A percentile compares a stretch with the other conserved stretches of the same genome.
These are phyloP conservation scores for Antennarius striatus DNA, from an alignment of 2,113 vertebrate species.

Conservation along the genomic window DNA sequence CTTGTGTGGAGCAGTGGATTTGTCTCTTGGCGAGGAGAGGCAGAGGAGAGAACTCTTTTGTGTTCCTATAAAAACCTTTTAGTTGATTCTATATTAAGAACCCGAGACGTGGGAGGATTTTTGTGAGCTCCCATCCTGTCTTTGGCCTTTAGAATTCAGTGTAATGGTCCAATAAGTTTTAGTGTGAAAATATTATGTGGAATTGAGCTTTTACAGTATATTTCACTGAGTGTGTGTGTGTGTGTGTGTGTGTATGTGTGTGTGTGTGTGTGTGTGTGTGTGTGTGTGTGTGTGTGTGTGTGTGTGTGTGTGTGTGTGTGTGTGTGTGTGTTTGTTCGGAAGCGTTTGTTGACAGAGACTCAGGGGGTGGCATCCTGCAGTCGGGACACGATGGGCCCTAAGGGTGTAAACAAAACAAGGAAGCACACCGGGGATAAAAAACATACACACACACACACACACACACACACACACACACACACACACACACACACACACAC, in stretches of 20 bases:
- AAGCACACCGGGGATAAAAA: slow-evolving; percentile 68
- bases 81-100: slow-evolving; percentile 54
- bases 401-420: slow-evolving; percentile 78
- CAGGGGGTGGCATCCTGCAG: slow-evolving; percentile 74
- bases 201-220: slow-evolving; percentile 1
- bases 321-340: slow-evolving; percentile 58
- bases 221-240: slow-evolving; percentile 5
- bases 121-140: slow-evolving; percentile 49
- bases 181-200: slow-evolving; percentile 12
- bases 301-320: slow-evolving; percentile 3
- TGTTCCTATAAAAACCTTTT: slow-evolving; percentile 53
- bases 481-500: slow-evolving; percentile 15
- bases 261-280: not conserved
- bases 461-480: slow-evolving; percentile 18
- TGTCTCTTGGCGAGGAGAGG: slow-evolving; percentile 34
- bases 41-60: slow-evolving; percentile 12
- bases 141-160: slow-evolving; percentile 33
- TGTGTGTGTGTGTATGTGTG: slow-evolving; percentile 4
- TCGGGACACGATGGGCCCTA: slow-evolving; percentile 65
- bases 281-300: slow-evolving; percentile 7
- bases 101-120: slow-evolving; percentile 56
- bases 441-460: slow-evolving; percentile 30
- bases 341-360: slow-evolving; percentile 75
- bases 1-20: slow-evolving; percentile 58
- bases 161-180: slow-evolving; percentile 19